Evolutionary conservation across 2,888 invertebrate genomes (phyloP).

Genomic region (Gastracanthus pulcherrimus): DNA sequence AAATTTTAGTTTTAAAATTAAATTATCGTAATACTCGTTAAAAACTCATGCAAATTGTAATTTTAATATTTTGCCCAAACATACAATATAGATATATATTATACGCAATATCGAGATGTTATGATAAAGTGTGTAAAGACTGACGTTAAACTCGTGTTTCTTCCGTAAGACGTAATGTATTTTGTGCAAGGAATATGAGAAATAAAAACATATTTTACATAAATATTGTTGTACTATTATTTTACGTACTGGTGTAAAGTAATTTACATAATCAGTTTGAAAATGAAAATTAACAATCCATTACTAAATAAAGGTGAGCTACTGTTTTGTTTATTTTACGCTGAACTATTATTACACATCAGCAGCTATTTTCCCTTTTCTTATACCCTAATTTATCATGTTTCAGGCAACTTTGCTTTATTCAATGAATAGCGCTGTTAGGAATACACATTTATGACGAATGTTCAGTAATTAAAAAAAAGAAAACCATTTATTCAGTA

Average conservation of each 20-base stretch:
- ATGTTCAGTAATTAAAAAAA: neutral
- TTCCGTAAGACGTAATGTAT: too few relatives aligned
- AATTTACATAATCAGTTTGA: conserved; percentile 7
- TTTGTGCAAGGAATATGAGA: neutral
- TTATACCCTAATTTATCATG: neutral
- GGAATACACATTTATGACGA: neutral
- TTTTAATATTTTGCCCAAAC: too few relatives aligned
- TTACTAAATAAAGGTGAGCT: neutral
- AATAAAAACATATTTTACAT: conserved; percentile 24
- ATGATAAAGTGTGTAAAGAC: too few relatives aligned
- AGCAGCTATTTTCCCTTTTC: neutral
- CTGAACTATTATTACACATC: conserved; percentile 18
- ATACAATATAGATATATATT: too few relatives aligned
- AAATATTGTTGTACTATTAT: conserved; percentile 23
- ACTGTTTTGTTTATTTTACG: neutral
- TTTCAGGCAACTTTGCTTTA: neutral
- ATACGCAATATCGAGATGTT: too few relatives aligned
- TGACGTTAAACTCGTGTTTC: too few relatives aligned
- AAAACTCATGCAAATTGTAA: too few relatives aligned
- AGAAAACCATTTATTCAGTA: conserved; percentile 15
- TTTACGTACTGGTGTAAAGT: conserved; percentile 23
- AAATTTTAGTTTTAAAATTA: too few relatives aligned
- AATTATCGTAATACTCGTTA: too few relatives aligned
- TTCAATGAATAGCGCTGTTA: neutral
- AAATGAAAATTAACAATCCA: conserved; percentile 14